phyloP scores from a whole-genome alignment of 2,113 vertebrate genomes.

The Beaufortia kweichowensis region DNA sequence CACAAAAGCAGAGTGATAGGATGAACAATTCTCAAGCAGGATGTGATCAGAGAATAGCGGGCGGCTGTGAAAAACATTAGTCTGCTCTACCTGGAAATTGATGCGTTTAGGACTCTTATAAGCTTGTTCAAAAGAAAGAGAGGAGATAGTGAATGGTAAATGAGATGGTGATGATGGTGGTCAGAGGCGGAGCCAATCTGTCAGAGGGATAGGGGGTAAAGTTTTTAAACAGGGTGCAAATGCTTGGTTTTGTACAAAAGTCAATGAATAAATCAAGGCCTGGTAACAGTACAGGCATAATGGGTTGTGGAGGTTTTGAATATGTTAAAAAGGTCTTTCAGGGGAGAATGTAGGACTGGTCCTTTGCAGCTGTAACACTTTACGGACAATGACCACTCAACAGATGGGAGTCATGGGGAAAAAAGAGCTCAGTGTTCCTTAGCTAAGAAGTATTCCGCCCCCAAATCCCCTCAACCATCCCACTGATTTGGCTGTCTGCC shows the following conservation, averaged over 20 bases:
- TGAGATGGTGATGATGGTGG: slow-evolving; percentile 46
- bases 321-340: slow-evolving; percentile 87
- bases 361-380: slow-evolving; percentile 81
- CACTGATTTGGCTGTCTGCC: slow-evolving; percentile 81
- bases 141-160: slow-evolving; percentile 49
- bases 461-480: slow-evolving; percentile 48
- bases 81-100: slow-evolving; percentile 78
- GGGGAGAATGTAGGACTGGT: slow-evolving; percentile 76
- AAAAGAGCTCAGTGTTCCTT: slow-evolving; percentile 80
- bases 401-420: slow-evolving; percentile 87
- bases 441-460: slow-evolving; percentile 75
- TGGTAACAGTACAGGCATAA: slow-evolving; percentile 83
- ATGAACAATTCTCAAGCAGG: slow-evolving; percentile 86
- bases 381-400: slow-evolving; percentile 88
- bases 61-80: slow-evolving; percentile 86
- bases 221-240: slow-evolving; percentile 48
- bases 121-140: slow-evolving; percentile 72
- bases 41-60: slow-evolving; percentile 88
- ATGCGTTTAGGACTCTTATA: slow-evolving; percentile 80
- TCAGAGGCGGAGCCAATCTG: slow-evolving; percentile 47
- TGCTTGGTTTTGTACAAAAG: slow-evolving; percentile 69
- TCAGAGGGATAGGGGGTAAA: slow-evolving; percentile 39
- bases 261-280: slow-evolving; percentile 99
- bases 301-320: slow-evolving; percentile 66
- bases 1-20: slow-evolving; percentile 86